These are phyloP conservation scores for Odocoileus virginianus DNA, from an alignment of 2,113 vertebrate species.

Conservation along the genomic window DNA sequence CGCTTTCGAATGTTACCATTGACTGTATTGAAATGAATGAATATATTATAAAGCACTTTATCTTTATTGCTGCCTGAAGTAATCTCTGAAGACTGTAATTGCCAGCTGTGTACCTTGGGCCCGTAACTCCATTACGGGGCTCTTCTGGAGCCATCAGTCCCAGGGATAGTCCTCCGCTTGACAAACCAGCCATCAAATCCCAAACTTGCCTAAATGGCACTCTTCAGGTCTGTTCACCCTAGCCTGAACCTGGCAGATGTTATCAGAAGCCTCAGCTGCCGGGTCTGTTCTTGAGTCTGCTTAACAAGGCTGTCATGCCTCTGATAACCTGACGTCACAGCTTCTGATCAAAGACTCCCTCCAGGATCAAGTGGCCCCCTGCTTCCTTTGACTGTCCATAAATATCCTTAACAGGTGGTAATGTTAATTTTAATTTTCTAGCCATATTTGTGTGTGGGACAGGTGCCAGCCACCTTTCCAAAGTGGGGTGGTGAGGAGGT, in stretches of 20 bases:
- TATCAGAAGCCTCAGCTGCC: neutral
- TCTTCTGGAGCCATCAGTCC: neutral
- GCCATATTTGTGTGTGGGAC: neutral
- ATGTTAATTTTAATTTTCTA: neutral
- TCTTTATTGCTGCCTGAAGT: slow-evolving; percentile 49
- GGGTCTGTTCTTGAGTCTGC: neutral
- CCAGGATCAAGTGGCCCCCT: neutral
- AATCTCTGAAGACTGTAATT: slow-evolving; percentile 2
- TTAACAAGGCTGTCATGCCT: neutral
- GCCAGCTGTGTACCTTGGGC: slow-evolving; percentile 10
- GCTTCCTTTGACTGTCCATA: neutral
- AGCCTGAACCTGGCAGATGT: neutral
- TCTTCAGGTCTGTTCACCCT: neutral
- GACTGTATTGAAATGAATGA: slow-evolving; percentile 47
- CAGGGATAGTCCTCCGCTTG: neutral
- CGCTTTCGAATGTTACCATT: neutral
- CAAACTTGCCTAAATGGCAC: neutral
- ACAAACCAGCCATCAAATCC: neutral
- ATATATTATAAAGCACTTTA: slow-evolving; percentile 33
- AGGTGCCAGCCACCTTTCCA: neutral
- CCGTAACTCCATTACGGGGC: neutral
- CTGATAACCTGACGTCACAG: neutral
- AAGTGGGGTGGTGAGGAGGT: neutral
- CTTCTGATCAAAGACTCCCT: neutral
- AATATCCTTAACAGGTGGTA: neutral